Conservation (phyloP, 2,113 vertebrate genomes). For the Castor canadensis region DNA sequence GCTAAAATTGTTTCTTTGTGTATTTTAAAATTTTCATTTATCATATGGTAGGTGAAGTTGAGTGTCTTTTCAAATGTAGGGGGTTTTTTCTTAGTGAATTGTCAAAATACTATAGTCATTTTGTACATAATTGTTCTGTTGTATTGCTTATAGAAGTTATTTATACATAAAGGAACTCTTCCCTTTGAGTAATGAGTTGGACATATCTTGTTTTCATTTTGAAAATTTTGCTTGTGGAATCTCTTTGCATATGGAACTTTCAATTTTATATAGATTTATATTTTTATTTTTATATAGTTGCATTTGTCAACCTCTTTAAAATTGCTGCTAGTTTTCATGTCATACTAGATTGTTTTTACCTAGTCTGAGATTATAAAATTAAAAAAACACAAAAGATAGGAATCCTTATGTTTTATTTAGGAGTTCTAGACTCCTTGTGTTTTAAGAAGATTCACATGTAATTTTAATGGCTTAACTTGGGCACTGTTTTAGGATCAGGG, state of each 20-base stretch:
- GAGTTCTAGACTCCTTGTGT: not conserved
- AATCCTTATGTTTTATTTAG: not conserved
- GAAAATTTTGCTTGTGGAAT: not conserved
- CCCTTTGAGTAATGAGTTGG: not conserved
- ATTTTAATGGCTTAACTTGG: conserved; percentile 10
- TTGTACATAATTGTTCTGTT: not conserved
- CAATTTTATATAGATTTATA: not conserved
- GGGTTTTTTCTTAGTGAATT: not conserved
- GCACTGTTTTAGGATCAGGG: not conserved
- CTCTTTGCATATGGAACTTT: not conserved
- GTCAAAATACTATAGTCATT: not conserved
- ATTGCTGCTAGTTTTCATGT: not conserved
- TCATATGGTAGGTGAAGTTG: not conserved
- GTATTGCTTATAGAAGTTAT: not conserved
- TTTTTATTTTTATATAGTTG: not conserved
- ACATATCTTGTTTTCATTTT: not conserved
- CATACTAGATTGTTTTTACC: not conserved
- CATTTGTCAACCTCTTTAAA: not conserved
- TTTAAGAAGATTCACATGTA: not conserved
- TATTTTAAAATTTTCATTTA: not conserved
- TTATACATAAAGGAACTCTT: not conserved
- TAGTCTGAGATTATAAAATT: not conserved
- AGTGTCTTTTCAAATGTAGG: not conserved
- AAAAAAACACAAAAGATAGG: not conserved
- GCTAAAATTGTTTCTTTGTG: not conserved